A percentile compares a stretch with the other conserved stretches of the same genome.
These are phyloP conservation scores for Clarias laeviceps DNA, from an alignment of 2,797 vertebrate genomes.

Conservation along the genomic window DNA sequence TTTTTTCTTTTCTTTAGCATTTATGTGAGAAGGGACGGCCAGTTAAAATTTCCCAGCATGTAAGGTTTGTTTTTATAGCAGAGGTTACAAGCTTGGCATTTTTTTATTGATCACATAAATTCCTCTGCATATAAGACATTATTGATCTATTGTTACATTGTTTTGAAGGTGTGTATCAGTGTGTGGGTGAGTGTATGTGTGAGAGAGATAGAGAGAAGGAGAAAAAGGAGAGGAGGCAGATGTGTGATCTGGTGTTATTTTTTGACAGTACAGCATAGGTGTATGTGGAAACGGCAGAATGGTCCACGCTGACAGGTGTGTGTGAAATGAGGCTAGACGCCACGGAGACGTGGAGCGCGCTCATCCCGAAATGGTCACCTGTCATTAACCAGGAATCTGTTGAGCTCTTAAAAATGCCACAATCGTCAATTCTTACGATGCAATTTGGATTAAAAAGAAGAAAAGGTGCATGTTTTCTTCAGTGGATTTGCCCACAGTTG, in stretches of 20 bases:
- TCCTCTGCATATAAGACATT: conserved; percentile 31
- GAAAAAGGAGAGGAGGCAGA: neutral
- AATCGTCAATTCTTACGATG: neutral
- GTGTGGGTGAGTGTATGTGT: conserved; percentile 14
- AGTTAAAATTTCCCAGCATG: conserved; percentile 31
- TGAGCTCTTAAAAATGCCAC: conserved; percentile 30
- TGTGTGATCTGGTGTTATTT: conserved; percentile 22
- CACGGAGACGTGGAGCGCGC: conserved; percentile 43
- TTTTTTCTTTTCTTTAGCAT: neutral
- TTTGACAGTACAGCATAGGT: conserved; percentile 4
- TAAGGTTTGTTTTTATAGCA: conserved; percentile 41
- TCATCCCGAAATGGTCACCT: conserved; percentile 53
- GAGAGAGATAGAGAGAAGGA: neutral
- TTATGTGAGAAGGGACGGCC: conserved; percentile 12
- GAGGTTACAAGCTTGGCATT: conserved; percentile 36
- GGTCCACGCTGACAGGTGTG: conserved; percentile 53
- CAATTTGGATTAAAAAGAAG: neutral
- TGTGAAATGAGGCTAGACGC: conserved; percentile 59
- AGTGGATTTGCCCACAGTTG: neutral
- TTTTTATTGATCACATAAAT: conserved; percentile 44
- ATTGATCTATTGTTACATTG: conserved; percentile 33
- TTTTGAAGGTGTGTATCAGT: conserved; percentile 21
- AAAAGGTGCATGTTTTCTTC: neutral
- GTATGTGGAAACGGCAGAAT: conserved; percentile 14
- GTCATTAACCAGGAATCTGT: conserved; percentile 54